Percentiles rank a stretch among this genome's conserved stretches.
phyloP scores from a whole-genome alignment of 2,888 invertebrate genomes.

The Boloria euphrosyne region DNA sequence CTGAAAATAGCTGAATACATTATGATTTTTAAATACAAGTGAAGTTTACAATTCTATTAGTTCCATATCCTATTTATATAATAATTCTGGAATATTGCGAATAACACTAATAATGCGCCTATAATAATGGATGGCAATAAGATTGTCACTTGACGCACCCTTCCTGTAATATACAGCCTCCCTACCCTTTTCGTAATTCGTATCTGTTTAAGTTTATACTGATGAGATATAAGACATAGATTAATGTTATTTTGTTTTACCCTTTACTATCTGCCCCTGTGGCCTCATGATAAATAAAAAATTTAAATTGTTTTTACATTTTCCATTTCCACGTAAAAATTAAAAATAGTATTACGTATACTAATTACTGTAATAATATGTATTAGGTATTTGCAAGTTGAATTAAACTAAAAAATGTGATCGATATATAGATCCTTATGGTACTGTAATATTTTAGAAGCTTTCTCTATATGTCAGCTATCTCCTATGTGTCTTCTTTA shows the following conservation, averaged over 20 bases:
- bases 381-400: too few species aligned
- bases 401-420: too few species aligned
- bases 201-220: conserved; percentile 41
- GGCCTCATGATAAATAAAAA: conserved; percentile 15
- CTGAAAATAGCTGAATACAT: too few species aligned
- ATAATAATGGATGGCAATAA: conserved; percentile 75
- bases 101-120: conserved; percentile 59
- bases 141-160: conserved; percentile 78
- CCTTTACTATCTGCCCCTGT: conserved; percentile 11
- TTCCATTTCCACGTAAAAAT: not conserved
- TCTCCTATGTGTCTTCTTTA: too few species aligned
- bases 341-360: not conserved
- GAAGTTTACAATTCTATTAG: not conserved
- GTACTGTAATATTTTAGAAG: too few species aligned
- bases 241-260: conserved; percentile 22
- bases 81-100: not conserved
- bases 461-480: too few species aligned
- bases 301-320: conserved; percentile 6
- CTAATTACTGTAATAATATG: too few species aligned
- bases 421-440: too few species aligned
- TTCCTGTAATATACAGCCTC: conserved; percentile 72
- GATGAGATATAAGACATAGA: conserved; percentile 27
- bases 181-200: conserved; percentile 56
- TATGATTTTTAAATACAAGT: too few species aligned
- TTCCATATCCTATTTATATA: not conserved